Evolutionary conservation across 2,113 vertebrate genomes (phyloP).

Genomic region (Uropsilus gracilis): DNA sequence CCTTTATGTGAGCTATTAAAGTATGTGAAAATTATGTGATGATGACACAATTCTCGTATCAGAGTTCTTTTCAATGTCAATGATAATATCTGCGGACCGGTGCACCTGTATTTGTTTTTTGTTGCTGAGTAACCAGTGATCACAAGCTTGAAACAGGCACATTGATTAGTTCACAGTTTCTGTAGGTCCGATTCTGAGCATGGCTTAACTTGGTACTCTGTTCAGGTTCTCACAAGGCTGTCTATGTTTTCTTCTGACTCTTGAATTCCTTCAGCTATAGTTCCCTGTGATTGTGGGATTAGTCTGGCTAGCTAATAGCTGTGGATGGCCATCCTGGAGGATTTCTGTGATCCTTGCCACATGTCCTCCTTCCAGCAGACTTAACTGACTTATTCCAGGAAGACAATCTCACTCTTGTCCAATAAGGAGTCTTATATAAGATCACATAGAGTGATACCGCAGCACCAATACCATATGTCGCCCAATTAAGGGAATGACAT

Average conservation of each 20-base stretch:
- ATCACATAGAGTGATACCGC: not conserved
- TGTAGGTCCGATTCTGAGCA: not conserved
- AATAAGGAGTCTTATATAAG: not conserved
- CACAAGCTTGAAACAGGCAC: not conserved
- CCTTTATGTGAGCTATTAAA: not conserved
- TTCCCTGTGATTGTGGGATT: not conserved
- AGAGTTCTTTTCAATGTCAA: not conserved
- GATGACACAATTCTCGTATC: not conserved
- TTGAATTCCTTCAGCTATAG: not conserved
- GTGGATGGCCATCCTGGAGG: not conserved
- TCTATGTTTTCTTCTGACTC: not conserved
- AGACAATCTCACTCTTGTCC: not conserved
- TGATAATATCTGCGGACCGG: not conserved
- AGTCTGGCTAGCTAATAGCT: not conserved
- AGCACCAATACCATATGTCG: not conserved
- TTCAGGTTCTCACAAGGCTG: not conserved
- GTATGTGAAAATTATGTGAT: not conserved
- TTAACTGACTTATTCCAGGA: not conserved
- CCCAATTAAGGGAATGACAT: not conserved
- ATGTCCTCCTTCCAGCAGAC: too few relatives aligned
- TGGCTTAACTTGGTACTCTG: not conserved
- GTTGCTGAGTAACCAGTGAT: not conserved
- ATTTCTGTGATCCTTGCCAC: not conserved
- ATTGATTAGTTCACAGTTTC: not conserved
- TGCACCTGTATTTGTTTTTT: not conserved